Evolutionary conservation across 2,113 vertebrate genomes (phyloP), one percentile per base, ranked within the genome.

Genomic region (Heterotis niloticus): DNA sequence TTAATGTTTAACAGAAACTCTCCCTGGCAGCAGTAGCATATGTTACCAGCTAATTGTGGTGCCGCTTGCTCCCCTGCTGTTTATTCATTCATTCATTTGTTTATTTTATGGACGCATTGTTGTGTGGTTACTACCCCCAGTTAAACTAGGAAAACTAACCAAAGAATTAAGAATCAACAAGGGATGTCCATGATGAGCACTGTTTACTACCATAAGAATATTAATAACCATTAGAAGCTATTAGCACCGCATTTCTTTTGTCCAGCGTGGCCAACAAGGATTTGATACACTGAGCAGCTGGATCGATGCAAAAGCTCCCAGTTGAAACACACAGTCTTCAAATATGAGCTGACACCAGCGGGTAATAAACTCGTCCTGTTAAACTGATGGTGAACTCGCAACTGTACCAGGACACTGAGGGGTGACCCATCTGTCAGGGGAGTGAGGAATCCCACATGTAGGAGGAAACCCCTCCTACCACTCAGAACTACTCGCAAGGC

Each of bases 21-120:
- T 90, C 91, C 87, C 90, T 91, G 88, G 92, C 90, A 91, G 86
- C 86, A 87, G 83, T 87, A 87, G 86, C 92, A 94, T 94, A 94
- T 94, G 93, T 92, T 93, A 91, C 87, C 86, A 88, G 89, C 91
- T 94, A 93, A 94, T 94, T 94, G 90, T 92, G 88, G 87, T 89
- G 90, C 89, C 92, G 87, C 70, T 64, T 24, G 24, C 52, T 20
- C 23, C 0, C 89, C 89, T 88, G 89, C 90, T 93, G 90, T 88
- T 80, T 78, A 67, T 76, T 68, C 73, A 28, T 59, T 67, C 65
- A 24, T 78, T 68, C 52, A 66, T 78, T 78, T 69, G 76, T 78
- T 69, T 69, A 44, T 67, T 69, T 69, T 52, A 57, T 64, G 24
- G 18, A 34, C 28, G 26, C 54, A 57, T 59, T 68, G 14, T 12